These are phyloP conservation scores for Fissipunctia ypsillon DNA, from an alignment of 2,888 invertebrate species.

Conservation along the genomic window DNA sequence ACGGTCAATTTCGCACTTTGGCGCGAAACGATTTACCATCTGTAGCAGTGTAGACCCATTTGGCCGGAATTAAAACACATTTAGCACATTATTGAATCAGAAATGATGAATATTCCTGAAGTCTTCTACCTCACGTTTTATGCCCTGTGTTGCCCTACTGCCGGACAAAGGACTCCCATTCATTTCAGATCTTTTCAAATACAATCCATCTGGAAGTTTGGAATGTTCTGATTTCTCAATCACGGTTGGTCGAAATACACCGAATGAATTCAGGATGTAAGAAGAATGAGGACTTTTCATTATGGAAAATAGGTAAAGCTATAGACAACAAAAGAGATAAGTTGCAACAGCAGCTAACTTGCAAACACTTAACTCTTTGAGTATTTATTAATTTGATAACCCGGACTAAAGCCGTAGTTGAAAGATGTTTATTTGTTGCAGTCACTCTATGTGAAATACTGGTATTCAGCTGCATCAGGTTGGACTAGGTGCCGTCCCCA, in stretches of 20 bases:
- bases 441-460: not conserved
- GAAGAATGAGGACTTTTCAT: not conserved
- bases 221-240: constrained; percentile 39
- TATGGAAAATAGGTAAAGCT: not conserved
- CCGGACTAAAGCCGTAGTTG: not conserved
- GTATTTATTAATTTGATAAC: too few relatives aligned
- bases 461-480: not conserved
- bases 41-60: not conserved
- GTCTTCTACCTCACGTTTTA: not conserved
- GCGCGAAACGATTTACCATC: not conserved
- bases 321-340: too few relatives aligned
- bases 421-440: not conserved
- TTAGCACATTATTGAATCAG: constrained; percentile 7
- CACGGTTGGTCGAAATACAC: not conserved
- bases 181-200: constrained; percentile 30
- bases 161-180: constrained; percentile 27
- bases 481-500: not conserved
- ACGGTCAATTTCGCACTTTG: constrained; percentile 28
- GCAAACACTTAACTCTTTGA: not conserved
- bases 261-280: constrained; percentile 19
- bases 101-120: not conserved
- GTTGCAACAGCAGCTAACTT: not conserved
- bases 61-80: constrained; percentile 1
- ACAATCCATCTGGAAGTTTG: constrained; percentile 37
- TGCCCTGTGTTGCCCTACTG: constrained; percentile 17